Conservation (phyloP, 2,888 invertebrate species). For the Dinocampus coccinellae region DNA sequence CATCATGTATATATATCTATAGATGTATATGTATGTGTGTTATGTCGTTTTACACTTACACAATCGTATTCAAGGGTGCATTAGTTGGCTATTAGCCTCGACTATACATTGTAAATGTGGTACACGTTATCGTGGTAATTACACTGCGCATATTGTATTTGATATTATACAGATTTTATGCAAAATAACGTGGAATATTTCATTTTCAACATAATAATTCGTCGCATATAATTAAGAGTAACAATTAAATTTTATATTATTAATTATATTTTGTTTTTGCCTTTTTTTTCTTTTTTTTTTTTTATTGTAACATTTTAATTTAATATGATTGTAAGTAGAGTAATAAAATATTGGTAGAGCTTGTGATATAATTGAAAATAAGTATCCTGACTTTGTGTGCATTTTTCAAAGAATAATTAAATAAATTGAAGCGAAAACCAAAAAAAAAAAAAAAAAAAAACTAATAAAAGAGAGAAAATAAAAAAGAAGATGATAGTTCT, state of each 20-base stretch:
- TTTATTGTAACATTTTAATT: slow-evolving; percentile 13
- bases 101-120: background rate
- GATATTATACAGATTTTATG: background rate
- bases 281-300: background rate
- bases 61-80: slow-evolving; percentile 7
- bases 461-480: no score
- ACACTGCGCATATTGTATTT: background rate
- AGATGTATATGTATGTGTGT: no score
- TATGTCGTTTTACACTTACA: no score
- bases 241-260: no score
- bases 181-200: background rate
- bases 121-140: slow-evolving; percentile 10
- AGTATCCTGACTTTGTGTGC: background rate
- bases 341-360: slow-evolving; percentile 28
- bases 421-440: no score
- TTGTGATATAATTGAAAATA: slow-evolving; percentile 35
- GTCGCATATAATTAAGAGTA: no score
- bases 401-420: background rate
- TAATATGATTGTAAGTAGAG: background rate
- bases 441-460: background rate
- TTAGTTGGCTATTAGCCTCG: slow-evolving; percentile 17
- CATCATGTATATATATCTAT: background rate
- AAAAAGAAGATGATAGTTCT: background rate
- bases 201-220: background rate
- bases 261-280: no score